phyloP scores from a whole-genome alignment of 2,113 vertebrate species.

The Butorides virescens region DNA sequence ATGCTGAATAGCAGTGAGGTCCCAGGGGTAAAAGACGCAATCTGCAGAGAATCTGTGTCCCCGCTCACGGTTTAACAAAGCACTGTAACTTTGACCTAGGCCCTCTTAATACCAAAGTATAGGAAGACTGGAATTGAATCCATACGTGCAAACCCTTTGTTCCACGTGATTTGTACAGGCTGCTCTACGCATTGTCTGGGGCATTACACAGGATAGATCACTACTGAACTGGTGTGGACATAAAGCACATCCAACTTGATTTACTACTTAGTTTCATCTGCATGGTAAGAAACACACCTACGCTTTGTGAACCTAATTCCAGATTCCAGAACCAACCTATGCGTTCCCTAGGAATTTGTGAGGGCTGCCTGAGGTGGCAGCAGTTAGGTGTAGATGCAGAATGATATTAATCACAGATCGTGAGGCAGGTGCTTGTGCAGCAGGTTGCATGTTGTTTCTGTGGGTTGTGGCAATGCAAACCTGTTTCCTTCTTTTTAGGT shows the following conservation, averaged over 20 bases:
- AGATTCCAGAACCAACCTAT: background rate
- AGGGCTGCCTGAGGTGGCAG: background rate
- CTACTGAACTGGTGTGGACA: background rate
- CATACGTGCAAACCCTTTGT: background rate
- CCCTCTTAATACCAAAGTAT: background rate
- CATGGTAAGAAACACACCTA: background rate
- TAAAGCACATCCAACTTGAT: background rate
- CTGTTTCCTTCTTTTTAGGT: background rate
- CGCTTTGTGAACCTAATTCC: background rate
- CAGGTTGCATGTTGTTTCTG: background rate
- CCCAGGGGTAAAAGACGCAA: background rate
- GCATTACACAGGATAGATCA: background rate
- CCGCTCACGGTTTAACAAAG: background rate
- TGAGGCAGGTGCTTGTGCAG: background rate
- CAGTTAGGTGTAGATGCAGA: background rate
- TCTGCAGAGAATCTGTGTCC: background rate
- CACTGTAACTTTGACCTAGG: background rate
- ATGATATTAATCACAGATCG: background rate
- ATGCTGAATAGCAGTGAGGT: background rate
- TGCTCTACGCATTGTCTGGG: background rate
- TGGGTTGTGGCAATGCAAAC: background rate
- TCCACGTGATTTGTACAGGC: background rate
- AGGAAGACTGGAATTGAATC: background rate
- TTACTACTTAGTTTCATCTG: background rate
- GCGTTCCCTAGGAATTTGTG: background rate